These are phyloP conservation scores for Helleia helle DNA, from an alignment of 2,888 invertebrate species.

Conservation along the genomic window DNA sequence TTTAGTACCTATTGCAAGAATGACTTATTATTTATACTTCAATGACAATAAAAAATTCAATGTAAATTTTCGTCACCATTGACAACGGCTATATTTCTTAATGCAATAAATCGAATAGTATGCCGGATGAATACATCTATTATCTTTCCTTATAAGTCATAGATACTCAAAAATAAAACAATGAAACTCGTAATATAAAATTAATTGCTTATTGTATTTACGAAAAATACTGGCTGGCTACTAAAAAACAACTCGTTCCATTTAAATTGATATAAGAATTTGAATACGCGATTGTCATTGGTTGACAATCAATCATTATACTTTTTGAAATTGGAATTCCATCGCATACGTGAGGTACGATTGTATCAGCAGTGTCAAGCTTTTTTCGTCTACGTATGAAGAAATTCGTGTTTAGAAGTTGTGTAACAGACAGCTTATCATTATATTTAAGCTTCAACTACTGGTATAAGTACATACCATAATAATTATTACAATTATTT, in stretches of 20 bases:
- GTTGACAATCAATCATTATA: constrained; percentile 71
- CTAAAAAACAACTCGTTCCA: constrained; percentile 64
- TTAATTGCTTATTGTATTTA: constrained; percentile 52
- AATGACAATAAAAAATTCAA: no score
- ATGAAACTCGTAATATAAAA: constrained; percentile 33
- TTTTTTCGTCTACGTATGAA: constrained; percentile 9
- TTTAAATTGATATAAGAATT: constrained; percentile 61
- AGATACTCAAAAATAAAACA: constrained; percentile 23
- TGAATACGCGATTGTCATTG: constrained; percentile 68
- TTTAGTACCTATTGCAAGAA: no score
- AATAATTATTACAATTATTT: no score
- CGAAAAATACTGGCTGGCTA: constrained; percentile 42
- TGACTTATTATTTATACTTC: no score
- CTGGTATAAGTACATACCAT: no score
- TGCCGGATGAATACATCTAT: no score
- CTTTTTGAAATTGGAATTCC: constrained; percentile 66
- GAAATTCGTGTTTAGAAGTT: constrained; percentile 10
- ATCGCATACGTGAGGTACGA: constrained; percentile 51
- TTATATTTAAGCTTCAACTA: neutral
- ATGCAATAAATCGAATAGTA: no score
- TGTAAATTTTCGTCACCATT: no score
- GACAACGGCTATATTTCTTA: no score
- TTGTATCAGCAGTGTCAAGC: constrained; percentile 44
- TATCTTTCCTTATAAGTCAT: neutral
- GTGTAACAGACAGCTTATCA: constrained; percentile 4